Conservation (phyloP, 2,797 vertebrate genomes). For the Melanotaenia pygmaea region DNA sequence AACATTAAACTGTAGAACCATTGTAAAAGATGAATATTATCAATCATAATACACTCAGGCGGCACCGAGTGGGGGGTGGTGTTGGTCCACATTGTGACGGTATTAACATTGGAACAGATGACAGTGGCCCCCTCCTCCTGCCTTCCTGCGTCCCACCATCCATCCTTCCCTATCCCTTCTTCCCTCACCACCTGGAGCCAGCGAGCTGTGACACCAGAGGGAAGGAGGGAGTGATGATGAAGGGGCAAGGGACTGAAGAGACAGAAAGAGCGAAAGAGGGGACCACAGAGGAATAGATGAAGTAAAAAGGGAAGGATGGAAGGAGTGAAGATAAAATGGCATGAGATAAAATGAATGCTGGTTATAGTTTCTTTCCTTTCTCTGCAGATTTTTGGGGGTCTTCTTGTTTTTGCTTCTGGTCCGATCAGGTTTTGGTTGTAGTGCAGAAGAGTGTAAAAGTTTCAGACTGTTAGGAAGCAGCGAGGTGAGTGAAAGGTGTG, state of each 20-base stretch:
- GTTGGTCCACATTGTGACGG: conserved; percentile 59
- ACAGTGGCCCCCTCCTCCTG: conserved; percentile 49
- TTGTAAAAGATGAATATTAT: neutral
- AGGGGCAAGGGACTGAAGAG: conserved; percentile 61
- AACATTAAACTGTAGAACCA: neutral
- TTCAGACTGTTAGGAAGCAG: neutral
- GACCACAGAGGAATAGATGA: conserved; percentile 57
- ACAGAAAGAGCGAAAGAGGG: conserved; percentile 29
- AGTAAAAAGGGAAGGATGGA: conserved; percentile 42
- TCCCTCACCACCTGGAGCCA: conserved; percentile 85
- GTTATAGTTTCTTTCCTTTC: neutral
- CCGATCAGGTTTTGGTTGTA: too few relatives aligned
- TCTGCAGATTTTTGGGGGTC: too few relatives aligned
- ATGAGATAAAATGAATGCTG: neutral
- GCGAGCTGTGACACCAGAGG: conserved; percentile 82
- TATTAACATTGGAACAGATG: conserved; percentile 80
- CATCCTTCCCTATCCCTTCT: conserved; percentile 65
- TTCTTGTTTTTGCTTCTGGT: too few relatives aligned
- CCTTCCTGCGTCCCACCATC: conserved; percentile 58
- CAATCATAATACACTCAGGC: neutral
- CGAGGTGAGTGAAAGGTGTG: conserved; percentile 13
- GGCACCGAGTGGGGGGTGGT: conserved; percentile 18
- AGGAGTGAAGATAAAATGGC: conserved; percentile 25
- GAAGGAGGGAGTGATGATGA: conserved; percentile 71
- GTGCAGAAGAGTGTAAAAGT: neutral